Percentiles rank a stretch among this genome's conserved stretches.
Conservation (phyloP, 2,888 invertebrate genomes). For the Suillia variegata region DNA sequence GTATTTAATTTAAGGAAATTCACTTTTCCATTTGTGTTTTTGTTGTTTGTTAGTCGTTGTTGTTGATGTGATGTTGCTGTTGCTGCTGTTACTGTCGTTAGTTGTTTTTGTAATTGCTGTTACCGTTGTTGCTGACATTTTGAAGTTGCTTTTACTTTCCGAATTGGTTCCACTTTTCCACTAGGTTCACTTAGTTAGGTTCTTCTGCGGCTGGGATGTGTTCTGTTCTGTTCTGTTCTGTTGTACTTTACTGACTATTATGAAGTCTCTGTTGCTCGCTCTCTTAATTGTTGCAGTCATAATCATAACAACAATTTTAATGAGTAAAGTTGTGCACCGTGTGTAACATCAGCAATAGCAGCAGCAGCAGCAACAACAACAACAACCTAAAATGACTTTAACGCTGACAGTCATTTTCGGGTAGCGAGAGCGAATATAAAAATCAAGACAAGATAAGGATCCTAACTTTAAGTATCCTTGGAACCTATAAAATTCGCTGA, state of each 20-base stretch:
- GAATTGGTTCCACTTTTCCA: not conserved
- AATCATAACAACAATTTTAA: constrained; percentile 18
- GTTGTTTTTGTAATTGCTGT: not conserved
- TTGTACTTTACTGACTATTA: constrained; percentile 2
- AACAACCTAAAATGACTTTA: not conserved
- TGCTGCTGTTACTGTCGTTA: not conserved
- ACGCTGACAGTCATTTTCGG: too few relatives aligned
- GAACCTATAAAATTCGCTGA: too few relatives aligned
- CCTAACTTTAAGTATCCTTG: too few relatives aligned
- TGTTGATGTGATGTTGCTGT: not conserved
- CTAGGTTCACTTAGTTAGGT: not conserved
- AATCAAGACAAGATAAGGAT: too few relatives aligned
- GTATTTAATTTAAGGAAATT: not conserved
- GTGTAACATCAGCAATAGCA: not conserved
- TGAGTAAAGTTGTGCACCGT: constrained; percentile 13
- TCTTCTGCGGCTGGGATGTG: not conserved
- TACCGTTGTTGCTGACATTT: not conserved
- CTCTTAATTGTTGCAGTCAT: constrained; percentile 17
- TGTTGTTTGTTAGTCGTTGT: not conserved
- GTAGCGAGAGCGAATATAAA: too few relatives aligned
- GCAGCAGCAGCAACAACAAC: not conserved
- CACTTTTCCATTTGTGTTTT: not conserved
- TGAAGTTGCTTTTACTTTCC: constrained; percentile 1
- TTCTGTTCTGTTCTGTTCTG: not conserved
- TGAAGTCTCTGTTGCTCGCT: constrained; percentile 18